A percentile compares a stretch with the other conserved stretches of the same genome.
phyloP scores from a whole-genome alignment of 2,113 vertebrate genomes.

The Oenanthe melanoleuca region DNA sequence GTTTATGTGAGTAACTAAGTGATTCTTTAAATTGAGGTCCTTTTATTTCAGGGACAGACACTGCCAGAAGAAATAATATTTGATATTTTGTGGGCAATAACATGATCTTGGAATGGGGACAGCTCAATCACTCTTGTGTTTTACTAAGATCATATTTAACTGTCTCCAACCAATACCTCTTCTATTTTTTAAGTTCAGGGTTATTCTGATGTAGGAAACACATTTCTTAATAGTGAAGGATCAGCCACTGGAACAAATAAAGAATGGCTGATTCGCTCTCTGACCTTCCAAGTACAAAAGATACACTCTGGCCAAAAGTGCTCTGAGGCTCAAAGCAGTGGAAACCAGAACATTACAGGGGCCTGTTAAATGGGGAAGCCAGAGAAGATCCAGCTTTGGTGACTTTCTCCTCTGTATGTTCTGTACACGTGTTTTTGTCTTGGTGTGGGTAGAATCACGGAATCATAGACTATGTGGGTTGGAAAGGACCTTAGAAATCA shows the following conservation, averaged over 20 bases:
- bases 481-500: not conserved
- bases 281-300: not conserved
- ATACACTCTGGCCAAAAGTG: not conserved
- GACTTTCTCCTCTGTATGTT: not conserved
- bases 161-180: not conserved
- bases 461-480: not conserved
- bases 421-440: not conserved
- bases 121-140: not conserved
- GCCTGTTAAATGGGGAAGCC: not conserved
- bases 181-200: not conserved
- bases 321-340: not conserved
- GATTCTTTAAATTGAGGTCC: slow-evolving; percentile 11
- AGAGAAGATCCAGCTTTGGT: not conserved
- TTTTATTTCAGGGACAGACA: not conserved
- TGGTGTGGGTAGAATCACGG: not conserved
- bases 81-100: not conserved
- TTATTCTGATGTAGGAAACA: not conserved
- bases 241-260: not conserved
- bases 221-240: not conserved
- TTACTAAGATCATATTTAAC: not conserved
- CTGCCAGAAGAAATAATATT: not conserved
- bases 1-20: slow-evolving; percentile 28
- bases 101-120: not conserved
- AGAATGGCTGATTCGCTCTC: not conserved
- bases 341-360: not conserved